These are phyloP conservation scores for Phyto melanocephala DNA, from an alignment of 2,888 invertebrate genomes.

Conservation along the genomic window DNA sequence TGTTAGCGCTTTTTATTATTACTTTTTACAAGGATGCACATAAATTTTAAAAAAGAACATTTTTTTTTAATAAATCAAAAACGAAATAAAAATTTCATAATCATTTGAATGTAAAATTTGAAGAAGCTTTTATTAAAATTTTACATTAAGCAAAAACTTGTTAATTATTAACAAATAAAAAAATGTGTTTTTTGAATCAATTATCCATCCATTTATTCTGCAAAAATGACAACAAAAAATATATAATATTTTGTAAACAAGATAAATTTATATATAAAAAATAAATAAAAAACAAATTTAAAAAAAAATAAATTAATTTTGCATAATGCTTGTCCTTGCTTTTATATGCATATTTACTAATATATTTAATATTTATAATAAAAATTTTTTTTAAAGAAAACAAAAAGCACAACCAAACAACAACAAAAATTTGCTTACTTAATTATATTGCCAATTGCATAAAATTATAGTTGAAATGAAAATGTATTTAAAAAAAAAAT, in stretches of 20 bases:
- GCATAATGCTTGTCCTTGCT: conserved; percentile 66
- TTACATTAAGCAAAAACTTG: conserved; percentile 38
- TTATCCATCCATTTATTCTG: conserved; percentile 70
- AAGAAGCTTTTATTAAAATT: conserved; percentile 48
- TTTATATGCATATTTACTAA: conserved; percentile 65
- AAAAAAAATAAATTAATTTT: conserved; percentile 49
- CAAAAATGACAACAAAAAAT: conserved; percentile 56
- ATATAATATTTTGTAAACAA: conserved; percentile 51
- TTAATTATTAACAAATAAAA: conserved; percentile 39
- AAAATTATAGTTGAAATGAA: conserved; percentile 28
- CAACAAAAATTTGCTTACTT: not conserved
- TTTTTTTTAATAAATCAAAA: not conserved
- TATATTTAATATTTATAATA: conserved; percentile 31
- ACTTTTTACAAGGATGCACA: not conserved
- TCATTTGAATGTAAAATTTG: not conserved
- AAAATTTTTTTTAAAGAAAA: conserved; percentile 41
- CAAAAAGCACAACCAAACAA: conserved; percentile 45
- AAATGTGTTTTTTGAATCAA: conserved; percentile 65
- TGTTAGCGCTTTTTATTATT: not conserved
- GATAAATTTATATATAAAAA: conserved; percentile 43
- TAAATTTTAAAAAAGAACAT: not conserved
- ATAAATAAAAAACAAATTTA: conserved; percentile 39
- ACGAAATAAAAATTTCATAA: not conserved
- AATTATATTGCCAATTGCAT: conserved; percentile 42
- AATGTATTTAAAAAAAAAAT: conserved; percentile 21